Base-by-base conservation (phyloP, 2,113 vertebrate species). In the Pachycephala philippinensis region DNA sequence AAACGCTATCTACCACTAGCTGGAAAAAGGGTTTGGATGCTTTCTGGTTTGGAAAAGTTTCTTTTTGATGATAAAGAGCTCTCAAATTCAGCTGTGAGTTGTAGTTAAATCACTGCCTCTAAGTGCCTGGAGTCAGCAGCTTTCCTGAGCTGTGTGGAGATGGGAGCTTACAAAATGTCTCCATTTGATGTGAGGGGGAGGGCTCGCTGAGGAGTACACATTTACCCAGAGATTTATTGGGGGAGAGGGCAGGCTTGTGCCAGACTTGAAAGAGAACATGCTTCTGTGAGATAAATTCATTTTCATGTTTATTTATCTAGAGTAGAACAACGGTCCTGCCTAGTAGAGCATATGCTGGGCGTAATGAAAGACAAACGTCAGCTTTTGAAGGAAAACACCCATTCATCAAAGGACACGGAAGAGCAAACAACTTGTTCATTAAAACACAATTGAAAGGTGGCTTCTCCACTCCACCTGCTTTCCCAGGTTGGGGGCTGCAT, bases 301-400 rank as follows among this genome's bases (percentile, higher is more conserved):
- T 96, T 94, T 92, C 84, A 24, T 97, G 97, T 97, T 97, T 97
- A 92, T 97, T 97, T 97, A 95, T 94, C 90, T 96, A 97, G 77
- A 78, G 85, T 79, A 94, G 96, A 95, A 96, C 96, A 97, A 94
- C 33, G 80, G 85, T 89, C 54, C 63, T 93, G 94, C 93, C 96
- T 96, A 96, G 70, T 10, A 96, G 93, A 96, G 92, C 97, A 96
- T 95, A 96, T 95, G 97, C 95, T 94, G 80, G 54, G 61, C 0
- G 1, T 96, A 97, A 97, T 97, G 97, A 97, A 97, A 97, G 95
- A 97, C 96, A 97, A 97, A 96, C 95, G 95, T 89, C 90, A 93
- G 96, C 93, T 92, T 97, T 96, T 93, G 95, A 93, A 95, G 65
- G 83, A 95, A 97, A 97, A 97, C 96, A 97, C 37, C 24, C 91